Conservation (phyloP, 2,888 invertebrate species). For the Chalcosyrphus nemorum region DNA sequence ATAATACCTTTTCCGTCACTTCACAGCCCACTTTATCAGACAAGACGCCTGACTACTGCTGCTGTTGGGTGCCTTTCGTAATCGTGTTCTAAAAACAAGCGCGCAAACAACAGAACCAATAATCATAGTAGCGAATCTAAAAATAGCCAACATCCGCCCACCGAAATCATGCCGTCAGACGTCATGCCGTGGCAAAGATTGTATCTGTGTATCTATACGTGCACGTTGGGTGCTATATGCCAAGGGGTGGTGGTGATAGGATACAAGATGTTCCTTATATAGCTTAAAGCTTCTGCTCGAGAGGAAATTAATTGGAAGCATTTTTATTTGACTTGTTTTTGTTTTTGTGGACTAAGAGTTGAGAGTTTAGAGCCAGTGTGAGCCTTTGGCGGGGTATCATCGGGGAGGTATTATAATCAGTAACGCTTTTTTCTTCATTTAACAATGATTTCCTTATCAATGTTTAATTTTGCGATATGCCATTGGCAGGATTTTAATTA, state of each 20-base stretch:
- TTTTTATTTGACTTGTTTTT: background rate
- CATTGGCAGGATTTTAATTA: constrained; percentile 53
- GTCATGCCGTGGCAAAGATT: constrained; percentile 21
- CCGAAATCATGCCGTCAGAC: constrained; percentile 68
- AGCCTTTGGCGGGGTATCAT: background rate
- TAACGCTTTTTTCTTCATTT: constrained; percentile 34
- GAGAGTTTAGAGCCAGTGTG: background rate
- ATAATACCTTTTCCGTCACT: constrained; percentile 58
- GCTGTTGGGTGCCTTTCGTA: constrained; percentile 43
- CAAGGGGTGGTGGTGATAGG: background rate
- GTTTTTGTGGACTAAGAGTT: background rate
- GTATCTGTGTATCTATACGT: background rate
- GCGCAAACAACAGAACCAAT: constrained; percentile 43
- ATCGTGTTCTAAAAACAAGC: constrained; percentile 58
- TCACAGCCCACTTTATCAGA: constrained; percentile 60
- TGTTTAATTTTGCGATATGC: constrained; percentile 41
- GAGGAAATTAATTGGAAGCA: background rate
- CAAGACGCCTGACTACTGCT: constrained; percentile 37
- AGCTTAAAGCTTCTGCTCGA: constrained; percentile 30
- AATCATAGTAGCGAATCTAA: constrained; percentile 61
- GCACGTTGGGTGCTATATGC: background rate
- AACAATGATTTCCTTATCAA: constrained; percentile 46
- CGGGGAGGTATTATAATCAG: background rate
- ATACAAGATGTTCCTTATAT: constrained; percentile 2
- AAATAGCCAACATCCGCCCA: constrained; percentile 70